Conservation (phyloP, 1,140 invertebrate genomes). For the Drosophila melanica region DNA sequence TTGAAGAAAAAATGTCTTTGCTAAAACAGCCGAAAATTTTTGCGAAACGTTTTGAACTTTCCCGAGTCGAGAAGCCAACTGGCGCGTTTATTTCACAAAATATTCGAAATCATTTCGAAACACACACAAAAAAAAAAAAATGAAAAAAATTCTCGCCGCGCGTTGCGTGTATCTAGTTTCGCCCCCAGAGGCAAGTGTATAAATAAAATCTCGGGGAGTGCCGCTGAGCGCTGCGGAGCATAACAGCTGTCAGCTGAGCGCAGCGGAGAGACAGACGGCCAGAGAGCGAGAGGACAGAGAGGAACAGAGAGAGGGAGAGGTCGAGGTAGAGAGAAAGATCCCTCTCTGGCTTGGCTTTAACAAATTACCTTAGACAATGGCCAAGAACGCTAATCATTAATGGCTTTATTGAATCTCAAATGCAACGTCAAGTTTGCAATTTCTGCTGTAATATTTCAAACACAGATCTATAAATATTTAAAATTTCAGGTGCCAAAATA, state of each 20-base stretch:
- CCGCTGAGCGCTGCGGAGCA: constrained; percentile 30
- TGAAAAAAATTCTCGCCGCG: constrained; percentile 28
- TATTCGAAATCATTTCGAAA: constrained; percentile 65
- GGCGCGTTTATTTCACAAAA: constrained; percentile 69
- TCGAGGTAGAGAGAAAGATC: neutral
- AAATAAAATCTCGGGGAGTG: constrained; percentile 70
- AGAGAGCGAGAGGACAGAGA: constrained; percentile 29
- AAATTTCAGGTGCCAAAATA: constrained; percentile 60
- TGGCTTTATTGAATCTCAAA: constrained; percentile 65
- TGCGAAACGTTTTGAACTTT: constrained; percentile 52
- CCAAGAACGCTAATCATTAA: constrained; percentile 62
- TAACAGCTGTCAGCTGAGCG: constrained; percentile 36
- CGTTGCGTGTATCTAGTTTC: constrained; percentile 75
- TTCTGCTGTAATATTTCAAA: constrained; percentile 47
- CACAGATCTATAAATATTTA: constrained; percentile 46
- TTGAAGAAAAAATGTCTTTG: no score
- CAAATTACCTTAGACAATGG: constrained; percentile 56
- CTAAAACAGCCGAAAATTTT: constrained; percentile 27
- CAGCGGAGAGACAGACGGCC: constrained; percentile 4
- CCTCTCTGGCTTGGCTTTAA: constrained; percentile 5
- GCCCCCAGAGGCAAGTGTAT: constrained; percentile 74
- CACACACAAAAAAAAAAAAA: constrained; percentile 43
- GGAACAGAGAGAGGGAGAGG: constrained; percentile 3
- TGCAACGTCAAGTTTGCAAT: constrained; percentile 55
- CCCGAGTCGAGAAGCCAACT: constrained; percentile 82